Percentiles rank a stretch among this genome's conserved stretches.
Evolutionary conservation across 1,140 invertebrate genomes (phyloP).

Genomic region (Drepana arcuata): DNA sequence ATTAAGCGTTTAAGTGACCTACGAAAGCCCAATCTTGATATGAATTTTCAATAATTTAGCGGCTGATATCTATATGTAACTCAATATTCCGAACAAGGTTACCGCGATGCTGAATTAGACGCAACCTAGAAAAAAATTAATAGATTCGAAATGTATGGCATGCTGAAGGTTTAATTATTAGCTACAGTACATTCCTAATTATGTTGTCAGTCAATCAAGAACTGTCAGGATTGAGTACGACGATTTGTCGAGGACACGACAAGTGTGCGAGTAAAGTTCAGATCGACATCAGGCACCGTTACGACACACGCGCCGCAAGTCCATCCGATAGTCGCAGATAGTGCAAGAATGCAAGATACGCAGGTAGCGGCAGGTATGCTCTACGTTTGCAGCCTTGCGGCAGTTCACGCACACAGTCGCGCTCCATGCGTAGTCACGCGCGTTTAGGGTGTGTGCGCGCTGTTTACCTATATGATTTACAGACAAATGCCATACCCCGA

Average conservation of each 20-base stretch:
- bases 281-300: conserved; percentile 42
- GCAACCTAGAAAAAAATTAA: conserved; percentile 2
- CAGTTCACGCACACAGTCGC: conserved; percentile 34
- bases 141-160: conserved; percentile 11
- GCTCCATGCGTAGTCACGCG: conserved; percentile 13
- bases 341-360: conserved; percentile 56
- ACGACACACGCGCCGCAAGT: conserved; percentile 36
- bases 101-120: too few species aligned
- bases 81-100: too few species aligned
- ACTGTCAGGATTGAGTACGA: conserved; percentile 16
- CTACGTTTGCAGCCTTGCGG: conserved; percentile 34
- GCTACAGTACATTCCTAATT: conserved; percentile 30
- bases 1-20: too few species aligned
- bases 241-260: conserved; percentile 22
- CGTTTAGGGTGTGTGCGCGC: conserved; percentile 27
- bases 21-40: too few species aligned
- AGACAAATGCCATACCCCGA: conserved; percentile 55
- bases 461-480: conserved; percentile 66
- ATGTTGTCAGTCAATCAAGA: conserved; percentile 25
- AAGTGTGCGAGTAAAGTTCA: conserved; percentile 28
- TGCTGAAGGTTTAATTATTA: conserved; percentile 30
- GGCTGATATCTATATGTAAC: too few species aligned
- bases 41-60: too few species aligned
- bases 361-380: conserved; percentile 53
- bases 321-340: conserved; percentile 57